Conservation (phyloP, 2,113 vertebrate species). For the Clupea harengus region DNA sequence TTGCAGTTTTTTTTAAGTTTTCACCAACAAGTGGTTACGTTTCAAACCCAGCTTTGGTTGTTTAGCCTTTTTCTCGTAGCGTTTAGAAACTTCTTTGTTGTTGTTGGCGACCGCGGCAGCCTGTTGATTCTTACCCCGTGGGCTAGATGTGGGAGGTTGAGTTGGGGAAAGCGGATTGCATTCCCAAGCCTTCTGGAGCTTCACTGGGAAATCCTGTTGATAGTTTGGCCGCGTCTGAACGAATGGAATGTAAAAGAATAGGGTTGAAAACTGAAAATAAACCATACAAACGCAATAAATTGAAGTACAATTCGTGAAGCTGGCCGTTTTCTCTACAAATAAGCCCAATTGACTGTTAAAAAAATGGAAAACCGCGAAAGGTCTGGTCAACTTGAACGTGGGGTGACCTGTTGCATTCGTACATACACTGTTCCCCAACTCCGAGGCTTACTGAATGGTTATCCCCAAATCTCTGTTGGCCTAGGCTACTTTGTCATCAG, state of each 20-base stretch:
- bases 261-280: too few species aligned
- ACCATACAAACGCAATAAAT: too few species aligned
- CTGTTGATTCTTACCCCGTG: conserved; percentile 67
- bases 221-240: not conserved
- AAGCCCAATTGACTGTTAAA: not conserved
- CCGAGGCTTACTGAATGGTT: not conserved
- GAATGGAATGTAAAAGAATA: not conserved
- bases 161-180: conserved; percentile 73
- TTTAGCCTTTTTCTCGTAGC: not conserved
- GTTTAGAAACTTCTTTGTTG: conserved; percentile 45
- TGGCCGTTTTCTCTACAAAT: not conserved
- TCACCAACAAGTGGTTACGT: not conserved
- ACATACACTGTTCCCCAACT: not conserved
- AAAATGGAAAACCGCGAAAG: too few species aligned
- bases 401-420: not conserved
- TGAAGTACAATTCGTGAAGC: not conserved
- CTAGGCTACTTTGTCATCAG: not conserved
- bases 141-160: conserved; percentile 56
- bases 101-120: conserved; percentile 45
- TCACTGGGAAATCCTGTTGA: conserved; percentile 43
- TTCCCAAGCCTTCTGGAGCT: conserved; percentile 38
- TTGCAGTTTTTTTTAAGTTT: not conserved
- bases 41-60: not conserved
- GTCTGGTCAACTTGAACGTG: too few species aligned
- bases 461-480: not conserved